Evolutionary conservation across 2,113 vertebrate species (phyloP), one percentile per base, ranked within the genome.

Genomic region (Actinemys pallida): DNA sequence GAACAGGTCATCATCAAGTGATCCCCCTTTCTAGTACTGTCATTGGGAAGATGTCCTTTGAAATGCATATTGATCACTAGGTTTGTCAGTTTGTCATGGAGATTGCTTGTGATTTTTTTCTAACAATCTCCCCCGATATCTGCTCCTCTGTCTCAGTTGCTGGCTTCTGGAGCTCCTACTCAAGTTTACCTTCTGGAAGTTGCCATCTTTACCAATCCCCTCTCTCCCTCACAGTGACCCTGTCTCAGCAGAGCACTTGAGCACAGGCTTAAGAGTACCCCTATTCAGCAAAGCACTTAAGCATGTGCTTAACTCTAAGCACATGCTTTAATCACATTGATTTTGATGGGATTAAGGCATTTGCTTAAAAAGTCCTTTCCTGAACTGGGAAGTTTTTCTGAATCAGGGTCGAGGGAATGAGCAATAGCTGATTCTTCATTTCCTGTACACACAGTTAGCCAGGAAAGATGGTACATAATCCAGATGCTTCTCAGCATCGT

Each of bases 21-120:
- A 14, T 29, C 12, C 27, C 27, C 12, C 57, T 62, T 62, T 29
- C 57, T 31, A 29, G 57, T 12, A 29, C 27, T 62, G 57, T 62
- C 57, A 59, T 59, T 59, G 57, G 57, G 57, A 62, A 62, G 6
- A 31, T 62, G 27, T 62, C 27, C 57, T 62, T 59, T 62, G 57
- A 62, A 62, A 62, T 62, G 57, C 13, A 14, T 62, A 72, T 1
- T 0, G 0, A 35, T 62, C 88, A 8, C 35, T 53, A 35, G 8
- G 8, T 49, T 87, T 88, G 11, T 83, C 35, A 13, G 6, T 87
- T 92, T 82, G 83, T 81, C 90, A 85, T 86, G 10, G 1, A 81
- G 45, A 42, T 85, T 17, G 3, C 59, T 3, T 2, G 35, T 52
- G 19, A 0, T 1, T 81, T 62, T 2, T 10, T n/a, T 35, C 29